Conservation (phyloP, 2,888 invertebrate genomes). For the Chouioia cunea region DNA sequence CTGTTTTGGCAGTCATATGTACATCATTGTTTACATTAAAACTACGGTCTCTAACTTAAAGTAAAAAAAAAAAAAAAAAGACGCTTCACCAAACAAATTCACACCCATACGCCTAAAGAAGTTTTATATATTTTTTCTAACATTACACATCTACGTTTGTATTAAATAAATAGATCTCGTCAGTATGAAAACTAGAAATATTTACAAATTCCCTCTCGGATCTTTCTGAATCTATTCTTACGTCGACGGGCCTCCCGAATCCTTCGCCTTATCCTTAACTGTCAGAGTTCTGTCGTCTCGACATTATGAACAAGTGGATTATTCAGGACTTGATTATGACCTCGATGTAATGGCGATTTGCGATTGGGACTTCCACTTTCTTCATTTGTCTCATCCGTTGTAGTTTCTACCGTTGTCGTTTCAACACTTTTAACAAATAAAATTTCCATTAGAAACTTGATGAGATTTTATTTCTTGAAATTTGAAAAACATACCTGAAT, state of each 20-base stretch:
- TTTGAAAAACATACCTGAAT: conserved; percentile 58
- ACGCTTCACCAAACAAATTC: too few relatives aligned
- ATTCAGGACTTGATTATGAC: conserved; percentile 59
- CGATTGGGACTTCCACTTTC: conserved; percentile 28
- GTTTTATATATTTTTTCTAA: neutral
- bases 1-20: conserved; percentile 41
- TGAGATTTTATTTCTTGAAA: conserved; percentile 44
- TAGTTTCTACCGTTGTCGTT: conserved; percentile 59
- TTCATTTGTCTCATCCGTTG: conserved; percentile 55
- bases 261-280: conserved; percentile 23
- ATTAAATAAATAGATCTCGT: conserved; percentile 39
- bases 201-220: conserved; percentile 42
- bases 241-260: neutral
- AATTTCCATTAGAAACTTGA: conserved; percentile 36
- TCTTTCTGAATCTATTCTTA: conserved; percentile 20
- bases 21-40: conserved; percentile 9
- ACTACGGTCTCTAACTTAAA: too few relatives aligned
- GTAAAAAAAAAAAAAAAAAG: too few relatives aligned
- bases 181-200: conserved; percentile 30
- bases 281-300: conserved; percentile 64
- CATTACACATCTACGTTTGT: conserved; percentile 18
- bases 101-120: too few relatives aligned
- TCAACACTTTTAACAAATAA: conserved; percentile 56
- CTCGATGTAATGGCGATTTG: conserved; percentile 54
- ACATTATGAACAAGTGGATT: conserved; percentile 65